Evolutionary conservation across 1,140 invertebrate species (phyloP), one percentile per base, ranked within the genome.

Genomic region (Tachypleus tridentatus): DNA sequence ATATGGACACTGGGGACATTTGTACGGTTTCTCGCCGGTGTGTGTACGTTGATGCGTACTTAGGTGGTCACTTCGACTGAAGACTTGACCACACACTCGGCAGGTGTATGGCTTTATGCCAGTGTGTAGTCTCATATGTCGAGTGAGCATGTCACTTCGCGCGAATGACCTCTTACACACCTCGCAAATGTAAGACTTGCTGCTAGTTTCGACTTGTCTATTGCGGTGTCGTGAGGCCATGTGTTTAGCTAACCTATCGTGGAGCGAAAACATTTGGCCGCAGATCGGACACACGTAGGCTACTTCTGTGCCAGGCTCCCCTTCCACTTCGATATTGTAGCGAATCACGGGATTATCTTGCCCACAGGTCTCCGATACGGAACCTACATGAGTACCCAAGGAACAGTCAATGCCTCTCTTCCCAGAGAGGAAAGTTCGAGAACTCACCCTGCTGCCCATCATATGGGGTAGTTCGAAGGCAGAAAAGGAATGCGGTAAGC

Each of bases 1-100:
- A 77, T 99, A 99, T 6, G 91, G 86, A 78, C 96, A 98, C 75
- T 90, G 86, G 3, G 91, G 89, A 79, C 96, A 99, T 73, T 89
- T 88, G 82, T 98, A 99, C 0, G 95, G 96, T 74, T 97, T 97
- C 77, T 97, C 93, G 3, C 96, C 93, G 0, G 96, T 98, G 77
- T 98, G 96, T 0, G 93, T 95, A 70, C 94, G 82, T 75, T 93
- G 91, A 77, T 97, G 94, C 3, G 95, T 98, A 66, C 91, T 93
- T 50, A 98, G 79, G 75, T 98, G 95, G 73, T 98, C 95, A 3
- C 91, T 95, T 68, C 91, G 83, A 51, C 70, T 72, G 77, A 96
- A 95, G 29, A 93, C 91, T 78, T 95, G 91, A 1, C 87, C 88
- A 74, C 91, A 94, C 0, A 87, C 84, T 10, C 85, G 81, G 77